Evolutionary conservation across 2,113 vertebrate genomes (phyloP).

Genomic region (Rhinichthys klamathensis): DNA sequence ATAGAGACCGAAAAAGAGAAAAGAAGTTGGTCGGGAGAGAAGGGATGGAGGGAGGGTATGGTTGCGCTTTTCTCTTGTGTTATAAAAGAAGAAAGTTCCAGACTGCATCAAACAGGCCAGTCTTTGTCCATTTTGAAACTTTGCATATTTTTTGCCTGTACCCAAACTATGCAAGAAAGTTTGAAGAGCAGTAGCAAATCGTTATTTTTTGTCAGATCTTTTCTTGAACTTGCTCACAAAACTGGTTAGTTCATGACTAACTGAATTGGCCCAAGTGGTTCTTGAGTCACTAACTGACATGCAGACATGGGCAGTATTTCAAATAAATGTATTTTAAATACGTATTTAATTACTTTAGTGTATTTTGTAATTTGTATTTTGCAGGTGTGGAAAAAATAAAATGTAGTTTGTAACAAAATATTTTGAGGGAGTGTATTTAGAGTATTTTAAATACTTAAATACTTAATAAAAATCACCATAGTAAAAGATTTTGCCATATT

Average conservation of each 20-base stretch:
- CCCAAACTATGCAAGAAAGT: conserved; percentile 31
- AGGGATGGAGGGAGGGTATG: not conserved
- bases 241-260: not conserved
- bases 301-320: too few species aligned
- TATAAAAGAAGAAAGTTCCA: conserved; percentile 44
- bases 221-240: not conserved
- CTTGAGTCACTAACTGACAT: not conserved
- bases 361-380: too few species aligned
- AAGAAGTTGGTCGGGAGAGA: not conserved
- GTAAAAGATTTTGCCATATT: too few species aligned
- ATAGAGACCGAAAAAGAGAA: conserved; percentile 3
- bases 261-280: not conserved
- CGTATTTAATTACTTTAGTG: too few species aligned
- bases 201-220: not conserved
- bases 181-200: not conserved
- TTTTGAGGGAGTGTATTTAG: too few species aligned
- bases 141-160: conserved; percentile 22
- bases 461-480: too few species aligned
- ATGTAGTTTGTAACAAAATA: too few species aligned
- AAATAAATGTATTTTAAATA: too few species aligned
- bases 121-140: conserved; percentile 40
- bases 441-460: too few species aligned
- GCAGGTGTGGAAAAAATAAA: too few species aligned
- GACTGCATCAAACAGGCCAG: conserved; percentile 44
- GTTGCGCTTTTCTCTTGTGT: not conserved